phyloP scores from a whole-genome alignment of 2,888 invertebrate genomes.

The Dasypolia templi region DNA sequence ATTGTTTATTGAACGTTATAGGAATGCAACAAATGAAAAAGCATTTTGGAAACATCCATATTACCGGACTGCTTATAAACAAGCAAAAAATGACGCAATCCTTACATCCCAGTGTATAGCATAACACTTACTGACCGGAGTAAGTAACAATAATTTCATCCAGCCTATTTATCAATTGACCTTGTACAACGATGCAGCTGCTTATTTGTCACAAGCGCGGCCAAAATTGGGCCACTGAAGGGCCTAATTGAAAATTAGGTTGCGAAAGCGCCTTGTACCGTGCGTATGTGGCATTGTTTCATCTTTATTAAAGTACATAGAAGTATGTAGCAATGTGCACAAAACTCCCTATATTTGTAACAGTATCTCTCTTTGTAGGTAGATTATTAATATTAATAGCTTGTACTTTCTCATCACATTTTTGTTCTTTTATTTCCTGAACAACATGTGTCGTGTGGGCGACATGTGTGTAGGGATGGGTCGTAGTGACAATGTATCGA shows the following conservation, averaged over 20 bases:
- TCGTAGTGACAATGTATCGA: slow-evolving; percentile 15
- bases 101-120: no score
- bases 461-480: slow-evolving; percentile 75
- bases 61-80: background rate
- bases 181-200: slow-evolving; percentile 31
- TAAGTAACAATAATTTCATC: background rate
- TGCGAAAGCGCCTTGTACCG: background rate
- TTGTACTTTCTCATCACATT: slow-evolving; percentile 80
- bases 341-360: background rate
- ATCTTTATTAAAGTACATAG: background rate
- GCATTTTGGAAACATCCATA: background rate
- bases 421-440: slow-evolving; percentile 69
- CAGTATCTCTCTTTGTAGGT: slow-evolving; percentile 17
- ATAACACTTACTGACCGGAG: background rate
- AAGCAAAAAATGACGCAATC: background rate
- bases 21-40: background rate
- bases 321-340: background rate
- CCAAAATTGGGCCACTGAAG: slow-evolving; percentile 21
- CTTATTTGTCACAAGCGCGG: background rate
- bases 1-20: background rate
- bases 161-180: slow-evolving; percentile 11
- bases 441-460: slow-evolving; percentile 72
- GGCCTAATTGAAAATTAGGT: slow-evolving; percentile 14
- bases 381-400: slow-evolving; percentile 45
- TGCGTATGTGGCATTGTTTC: background rate